Evolutionary conservation across 2,888 invertebrate genomes (phyloP).

Genomic region (Euzophera pinguis): DNA sequence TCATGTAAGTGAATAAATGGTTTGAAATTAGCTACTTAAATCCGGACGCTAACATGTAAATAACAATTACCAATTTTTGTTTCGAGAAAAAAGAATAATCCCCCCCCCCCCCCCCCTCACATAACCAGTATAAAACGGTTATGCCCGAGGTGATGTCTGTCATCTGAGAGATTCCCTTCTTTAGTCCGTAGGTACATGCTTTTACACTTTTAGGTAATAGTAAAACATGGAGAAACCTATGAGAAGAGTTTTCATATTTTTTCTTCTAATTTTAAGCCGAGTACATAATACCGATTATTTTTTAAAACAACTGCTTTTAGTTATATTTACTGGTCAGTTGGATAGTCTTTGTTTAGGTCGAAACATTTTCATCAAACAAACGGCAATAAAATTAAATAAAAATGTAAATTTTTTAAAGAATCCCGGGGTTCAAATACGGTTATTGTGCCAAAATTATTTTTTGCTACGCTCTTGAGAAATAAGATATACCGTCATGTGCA

Average conservation of each 20-base stretch:
- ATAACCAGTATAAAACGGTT: constrained; percentile 46
- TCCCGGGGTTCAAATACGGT: constrained; percentile 31
- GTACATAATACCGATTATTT: no score
- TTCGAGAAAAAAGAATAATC: no score
- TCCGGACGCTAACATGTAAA: no score
- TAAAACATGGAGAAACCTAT: constrained; percentile 28
- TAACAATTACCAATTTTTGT: no score
- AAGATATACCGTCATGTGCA: constrained; percentile 62
- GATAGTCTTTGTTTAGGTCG: no score
- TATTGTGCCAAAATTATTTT: constrained; percentile 40
- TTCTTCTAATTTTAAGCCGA: no score
- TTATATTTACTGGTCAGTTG: no score
- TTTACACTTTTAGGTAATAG: constrained; percentile 62
- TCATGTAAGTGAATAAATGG: no score
- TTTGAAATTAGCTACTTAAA: no score
- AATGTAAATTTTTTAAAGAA: neutral
- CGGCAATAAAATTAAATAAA: neutral
- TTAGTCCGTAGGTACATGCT: constrained; percentile 50
- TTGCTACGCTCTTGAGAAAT: constrained; percentile 56
- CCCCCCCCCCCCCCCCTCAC: constrained; percentile 29
- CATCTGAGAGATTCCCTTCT: constrained; percentile 49
- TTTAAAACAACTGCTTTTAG: no score
- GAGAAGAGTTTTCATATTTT: no score
- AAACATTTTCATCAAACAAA: no score
- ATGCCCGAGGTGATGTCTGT: constrained; percentile 52